A percentile compares a stretch with the other conserved stretches of the same genome.
Evolutionary conservation across 2,888 invertebrate species (phyloP).

Genomic region (Apomyelois bistriatella): DNA sequence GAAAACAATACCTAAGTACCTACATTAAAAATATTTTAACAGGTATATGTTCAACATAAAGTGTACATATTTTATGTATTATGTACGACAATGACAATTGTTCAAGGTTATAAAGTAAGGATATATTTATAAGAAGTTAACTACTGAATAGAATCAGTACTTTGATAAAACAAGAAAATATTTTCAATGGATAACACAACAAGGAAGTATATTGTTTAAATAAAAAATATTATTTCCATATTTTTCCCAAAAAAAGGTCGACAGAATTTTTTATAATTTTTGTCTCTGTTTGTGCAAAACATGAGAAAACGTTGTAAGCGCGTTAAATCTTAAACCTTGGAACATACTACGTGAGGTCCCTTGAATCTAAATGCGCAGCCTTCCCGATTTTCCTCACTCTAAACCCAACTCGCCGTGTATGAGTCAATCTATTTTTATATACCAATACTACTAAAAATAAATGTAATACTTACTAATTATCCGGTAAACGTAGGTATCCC

Average conservation of each 20-base stretch:
- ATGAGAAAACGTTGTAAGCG: not conserved
- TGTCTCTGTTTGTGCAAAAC: not conserved
- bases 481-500: too few relatives aligned
- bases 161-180: too few relatives aligned
- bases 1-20: not conserved
- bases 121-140: too few relatives aligned
- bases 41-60: not conserved
- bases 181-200: too few relatives aligned
- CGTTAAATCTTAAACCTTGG: not conserved
- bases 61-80: not conserved
- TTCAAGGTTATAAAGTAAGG: not conserved
- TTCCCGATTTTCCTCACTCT: conserved; percentile 33
- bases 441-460: too few relatives aligned
- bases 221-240: too few relatives aligned
- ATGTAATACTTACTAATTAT: too few relatives aligned
- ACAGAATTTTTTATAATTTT: not conserved
- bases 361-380: conserved; percentile 47
- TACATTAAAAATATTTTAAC: not conserved
- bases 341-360: conserved; percentile 60
- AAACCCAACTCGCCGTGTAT: not conserved
- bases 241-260: not conserved
- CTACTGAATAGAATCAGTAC: too few relatives aligned
- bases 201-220: too few relatives aligned
- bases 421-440: not conserved
- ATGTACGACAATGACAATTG: not conserved